Conservation (phyloP, 2,113 vertebrate genomes). For the Corydoras sp. region DNA sequence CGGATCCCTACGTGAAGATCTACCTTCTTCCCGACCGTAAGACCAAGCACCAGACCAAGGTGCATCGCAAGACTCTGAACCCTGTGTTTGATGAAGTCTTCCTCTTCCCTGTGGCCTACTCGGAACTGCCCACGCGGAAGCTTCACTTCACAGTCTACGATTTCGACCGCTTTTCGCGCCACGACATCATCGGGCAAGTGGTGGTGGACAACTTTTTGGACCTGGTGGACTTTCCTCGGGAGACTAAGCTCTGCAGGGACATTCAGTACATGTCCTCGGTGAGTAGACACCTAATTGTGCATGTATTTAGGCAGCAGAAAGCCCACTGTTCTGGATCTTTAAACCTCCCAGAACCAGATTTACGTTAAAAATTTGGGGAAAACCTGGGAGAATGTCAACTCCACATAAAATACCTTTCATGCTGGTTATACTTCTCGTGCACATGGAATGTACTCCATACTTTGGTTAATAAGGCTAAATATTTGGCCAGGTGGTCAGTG, state of each 20-base stretch:
- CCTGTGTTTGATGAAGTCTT: slow-evolving; percentile 98
- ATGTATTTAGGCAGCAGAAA: background rate
- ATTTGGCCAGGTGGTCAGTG: no score
- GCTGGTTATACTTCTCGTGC: no score
- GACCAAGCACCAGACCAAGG: slow-evolving; percentile 99
- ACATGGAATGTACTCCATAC: no score
- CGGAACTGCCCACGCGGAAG: slow-evolving; percentile 86
- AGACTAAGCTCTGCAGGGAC: slow-evolving; percentile 90
- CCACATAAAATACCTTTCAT: no score
- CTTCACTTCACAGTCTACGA: slow-evolving; percentile 98
- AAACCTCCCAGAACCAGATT: no score
- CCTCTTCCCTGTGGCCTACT: slow-evolving; percentile 93
- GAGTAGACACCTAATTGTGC: slow-evolving; percentile 59
- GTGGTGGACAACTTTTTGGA: slow-evolving; percentile 98
- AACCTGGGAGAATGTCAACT: no score
- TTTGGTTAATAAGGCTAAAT: no score
- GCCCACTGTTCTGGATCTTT: no score
- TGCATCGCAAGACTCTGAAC: slow-evolving; percentile 96
- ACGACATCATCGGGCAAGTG: slow-evolving; percentile 95
- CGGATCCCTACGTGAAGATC: slow-evolving; percentile 82
- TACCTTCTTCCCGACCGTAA: slow-evolving; percentile 72
- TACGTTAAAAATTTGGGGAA: no score
- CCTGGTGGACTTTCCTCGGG: slow-evolving; percentile 93
- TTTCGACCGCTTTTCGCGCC: slow-evolving; percentile 96
- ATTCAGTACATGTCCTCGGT: slow-evolving; percentile 95